Evolutionary conservation across 2,888 invertebrate genomes (phyloP).

Genomic region (Agriopis marginaria): DNA sequence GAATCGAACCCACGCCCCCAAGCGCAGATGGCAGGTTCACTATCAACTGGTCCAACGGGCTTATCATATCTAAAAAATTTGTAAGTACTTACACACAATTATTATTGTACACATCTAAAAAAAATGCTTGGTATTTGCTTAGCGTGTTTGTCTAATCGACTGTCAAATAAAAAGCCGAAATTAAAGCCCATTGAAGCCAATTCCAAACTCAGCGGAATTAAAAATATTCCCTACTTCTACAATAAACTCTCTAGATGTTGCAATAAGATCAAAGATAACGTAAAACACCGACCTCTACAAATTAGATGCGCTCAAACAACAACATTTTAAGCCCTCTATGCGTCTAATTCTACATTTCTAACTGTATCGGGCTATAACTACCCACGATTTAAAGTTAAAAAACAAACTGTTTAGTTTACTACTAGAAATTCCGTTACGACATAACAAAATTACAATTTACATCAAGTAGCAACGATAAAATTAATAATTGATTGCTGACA

Average conservation of each 20-base stretch:
- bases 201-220: slow-evolving; percentile 10
- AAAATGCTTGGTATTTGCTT: slow-evolving; percentile 2
- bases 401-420: slow-evolving; percentile 22
- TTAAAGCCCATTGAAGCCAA: slow-evolving; percentile 12
- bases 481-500: slow-evolving; percentile 30
- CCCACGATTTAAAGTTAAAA: slow-evolving; percentile 28
- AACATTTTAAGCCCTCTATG: slow-evolving; percentile 5
- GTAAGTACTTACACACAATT: too few relatives aligned
- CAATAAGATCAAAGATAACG: slow-evolving; percentile 30
- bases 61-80: too few relatives aligned
- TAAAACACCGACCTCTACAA: slow-evolving; percentile 18
- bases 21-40: too few relatives aligned
- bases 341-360: slow-evolving; percentile 14
- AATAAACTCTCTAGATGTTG: slow-evolving; percentile 17
- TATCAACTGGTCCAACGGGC: too few relatives aligned
- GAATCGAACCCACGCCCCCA: too few relatives aligned
- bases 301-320: slow-evolving; percentile 16
- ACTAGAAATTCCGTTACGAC: slow-evolving; percentile 27
- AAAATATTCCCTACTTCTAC: slow-evolving; percentile 24
- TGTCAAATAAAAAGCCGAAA: slow-evolving; percentile 19
- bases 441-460: slow-evolving; percentile 31
- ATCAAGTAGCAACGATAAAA: slow-evolving; percentile 33
- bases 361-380: slow-evolving; percentile 22
- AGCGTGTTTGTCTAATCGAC: slow-evolving; percentile 2
- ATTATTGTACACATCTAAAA: not conserved